A percentile compares a stretch with the other conserved stretches of the same genome.
Conservation (phyloP, 2,888 invertebrate species). For the Physocephala rufipes region DNA sequence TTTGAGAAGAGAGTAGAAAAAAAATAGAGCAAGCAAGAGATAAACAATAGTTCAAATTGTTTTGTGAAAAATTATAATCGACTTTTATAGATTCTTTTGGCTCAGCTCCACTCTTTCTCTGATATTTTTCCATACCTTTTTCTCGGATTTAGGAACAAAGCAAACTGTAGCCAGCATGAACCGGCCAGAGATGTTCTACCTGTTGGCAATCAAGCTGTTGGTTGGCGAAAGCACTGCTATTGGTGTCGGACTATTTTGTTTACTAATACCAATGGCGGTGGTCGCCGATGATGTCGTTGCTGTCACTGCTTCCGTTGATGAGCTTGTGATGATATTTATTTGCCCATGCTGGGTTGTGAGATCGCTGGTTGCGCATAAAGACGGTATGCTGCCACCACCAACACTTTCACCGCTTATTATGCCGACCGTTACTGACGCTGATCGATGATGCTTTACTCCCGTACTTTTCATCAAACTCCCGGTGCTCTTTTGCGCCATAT, state of each 20-base stretch:
- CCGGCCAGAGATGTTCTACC: slow-evolving; percentile 50
- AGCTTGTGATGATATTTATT: slow-evolving; percentile 48
- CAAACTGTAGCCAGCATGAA: background rate
- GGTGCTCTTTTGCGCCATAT: slow-evolving; percentile 85
- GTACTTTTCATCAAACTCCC: slow-evolving; percentile 69
- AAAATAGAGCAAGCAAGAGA: background rate
- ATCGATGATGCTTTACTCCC: slow-evolving; percentile 50
- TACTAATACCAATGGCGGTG: slow-evolving; percentile 37
- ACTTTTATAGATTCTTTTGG: slow-evolving; percentile 16
- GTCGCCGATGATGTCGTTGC: background rate
- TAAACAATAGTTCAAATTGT: no score
- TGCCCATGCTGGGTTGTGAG: slow-evolving; percentile 52
- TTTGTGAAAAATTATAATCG: background rate
- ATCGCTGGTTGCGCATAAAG: slow-evolving; percentile 33
- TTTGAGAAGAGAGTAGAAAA: no score
- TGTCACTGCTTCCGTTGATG: slow-evolving; percentile 40
- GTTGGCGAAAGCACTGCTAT: slow-evolving; percentile 58
- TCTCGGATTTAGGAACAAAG: slow-evolving; percentile 30
- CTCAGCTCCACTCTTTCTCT: slow-evolving; percentile 39
- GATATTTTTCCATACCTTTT: slow-evolving; percentile 35
- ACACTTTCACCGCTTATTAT: slow-evolving; percentile 14
- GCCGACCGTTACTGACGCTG: slow-evolving; percentile 67
- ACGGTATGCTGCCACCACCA: no score
- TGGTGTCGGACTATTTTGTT: slow-evolving; percentile 51
- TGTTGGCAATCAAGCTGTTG: slow-evolving; percentile 62